Evolutionary conservation across 1,140 invertebrate species (phyloP).

Genomic region (Zaprionus ghesquierei): DNA sequence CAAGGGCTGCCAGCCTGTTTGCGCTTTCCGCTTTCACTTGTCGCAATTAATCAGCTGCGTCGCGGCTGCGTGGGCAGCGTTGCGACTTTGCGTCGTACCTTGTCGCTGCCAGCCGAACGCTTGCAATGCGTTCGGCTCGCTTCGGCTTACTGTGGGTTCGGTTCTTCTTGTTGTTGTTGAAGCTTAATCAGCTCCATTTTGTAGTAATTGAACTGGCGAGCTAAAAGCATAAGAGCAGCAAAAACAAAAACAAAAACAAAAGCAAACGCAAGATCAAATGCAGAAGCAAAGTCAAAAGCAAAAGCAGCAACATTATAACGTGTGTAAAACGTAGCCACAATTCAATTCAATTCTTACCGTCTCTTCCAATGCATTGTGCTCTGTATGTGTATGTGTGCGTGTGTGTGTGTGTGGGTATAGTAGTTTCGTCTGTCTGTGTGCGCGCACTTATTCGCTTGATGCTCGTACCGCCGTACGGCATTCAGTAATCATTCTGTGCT

Average conservation of each 20-base stretch:
- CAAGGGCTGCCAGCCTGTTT: conserved; percentile 43
- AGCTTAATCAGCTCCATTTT: conserved; percentile 49
- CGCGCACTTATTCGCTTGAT: conserved; percentile 58
- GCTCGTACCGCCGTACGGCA: conserved; percentile 53
- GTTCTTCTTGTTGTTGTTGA: conserved; percentile 15
- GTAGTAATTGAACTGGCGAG: conserved; percentile 28
- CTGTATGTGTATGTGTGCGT: conserved; percentile 7
- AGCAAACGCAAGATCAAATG: conserved; percentile 1
- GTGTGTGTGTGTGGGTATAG: conserved; percentile 6
- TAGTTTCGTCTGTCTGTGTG: conserved; percentile 22
- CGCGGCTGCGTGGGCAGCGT: conserved; percentile 14
- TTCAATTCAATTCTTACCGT: conserved; percentile 62
- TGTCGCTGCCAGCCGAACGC: conserved; percentile 1
- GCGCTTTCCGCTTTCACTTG: conserved; percentile 45
- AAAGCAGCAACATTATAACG: conserved; percentile 42
- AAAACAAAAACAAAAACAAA: conserved; percentile 3
- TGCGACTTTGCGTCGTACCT: not conserved
- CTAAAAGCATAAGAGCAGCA: conserved; percentile 15
- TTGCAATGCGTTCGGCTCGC: conserved; percentile 44
- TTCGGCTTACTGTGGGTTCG: conserved; percentile 19
- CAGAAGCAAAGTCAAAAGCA: not conserved
- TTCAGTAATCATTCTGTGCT: conserved; percentile 77
- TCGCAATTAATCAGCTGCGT: conserved; percentile 57
- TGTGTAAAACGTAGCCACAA: conserved; percentile 49
- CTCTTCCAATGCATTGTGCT: conserved; percentile 11